Conservation (phyloP, 2,113 vertebrate species). For the Aptenodytes patagonicus region DNA sequence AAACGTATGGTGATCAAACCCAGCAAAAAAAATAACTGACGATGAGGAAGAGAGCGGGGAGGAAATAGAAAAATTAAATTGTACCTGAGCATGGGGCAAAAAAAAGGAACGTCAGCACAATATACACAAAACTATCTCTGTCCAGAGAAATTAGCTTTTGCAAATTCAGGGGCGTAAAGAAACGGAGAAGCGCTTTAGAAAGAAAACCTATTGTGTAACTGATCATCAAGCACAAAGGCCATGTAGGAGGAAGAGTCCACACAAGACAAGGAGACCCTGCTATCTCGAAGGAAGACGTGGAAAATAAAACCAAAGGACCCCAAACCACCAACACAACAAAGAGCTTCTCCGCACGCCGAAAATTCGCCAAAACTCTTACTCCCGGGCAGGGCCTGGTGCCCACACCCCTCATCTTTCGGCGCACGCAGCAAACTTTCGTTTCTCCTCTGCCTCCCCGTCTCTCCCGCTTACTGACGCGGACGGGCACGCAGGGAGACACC, state of each 20-base stretch:
- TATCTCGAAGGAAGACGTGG: neutral
- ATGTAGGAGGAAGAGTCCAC: rapidly evolving
- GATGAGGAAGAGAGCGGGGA: rapidly evolving
- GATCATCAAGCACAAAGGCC: neutral
- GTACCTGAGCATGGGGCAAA: neutral
- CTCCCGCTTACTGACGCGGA: rapidly evolving
- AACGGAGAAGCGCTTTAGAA: neutral
- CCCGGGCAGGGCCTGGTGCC: too few species aligned
- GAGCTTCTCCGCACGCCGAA: neutral
- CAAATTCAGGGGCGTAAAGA: neutral
- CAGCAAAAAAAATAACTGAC: neutral
- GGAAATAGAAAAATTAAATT: neutral
- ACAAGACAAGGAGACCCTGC: neutral
- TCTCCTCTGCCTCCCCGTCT: neutral
- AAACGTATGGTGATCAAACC: neutral
- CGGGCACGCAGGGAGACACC: neutral
- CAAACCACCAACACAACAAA: neutral
- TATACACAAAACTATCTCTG: rapidly evolving
- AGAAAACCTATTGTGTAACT: neutral
- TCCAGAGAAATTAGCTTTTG: neutral
- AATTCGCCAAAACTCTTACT: rapidly evolving
- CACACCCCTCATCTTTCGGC: rapidly evolving
- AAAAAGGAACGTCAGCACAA: neutral
- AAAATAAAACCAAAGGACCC: neutral
- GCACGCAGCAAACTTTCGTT: neutral